Evolutionary conservation across 2,888 invertebrate genomes (phyloP).

Genomic region (Drosophila birchii): DNA sequence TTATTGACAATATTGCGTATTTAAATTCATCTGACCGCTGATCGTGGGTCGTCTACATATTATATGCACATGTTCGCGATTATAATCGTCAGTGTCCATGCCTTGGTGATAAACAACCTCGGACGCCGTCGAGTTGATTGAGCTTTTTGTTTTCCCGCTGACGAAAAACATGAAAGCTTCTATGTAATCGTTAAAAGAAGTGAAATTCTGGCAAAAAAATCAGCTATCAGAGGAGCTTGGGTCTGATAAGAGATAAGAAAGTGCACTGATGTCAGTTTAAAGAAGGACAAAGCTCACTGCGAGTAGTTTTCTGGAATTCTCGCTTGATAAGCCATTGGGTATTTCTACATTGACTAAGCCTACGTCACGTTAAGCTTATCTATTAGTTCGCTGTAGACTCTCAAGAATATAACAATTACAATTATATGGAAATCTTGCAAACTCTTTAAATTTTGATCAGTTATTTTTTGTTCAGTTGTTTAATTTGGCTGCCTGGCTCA

Average conservation of each 20-base stretch:
- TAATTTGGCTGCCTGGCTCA: too few relatives aligned
- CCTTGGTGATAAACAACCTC: slow-evolving; percentile 67
- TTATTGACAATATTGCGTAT: slow-evolving; percentile 68
- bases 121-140: slow-evolving; percentile 33
- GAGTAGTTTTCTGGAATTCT: slow-evolving; percentile 8
- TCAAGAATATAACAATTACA: background rate
- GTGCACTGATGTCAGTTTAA: slow-evolving; percentile 24
- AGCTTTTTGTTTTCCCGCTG: slow-evolving; percentile 39
- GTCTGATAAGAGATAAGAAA: slow-evolving; percentile 28
- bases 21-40: slow-evolving; percentile 60
- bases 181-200: slow-evolving; percentile 8
- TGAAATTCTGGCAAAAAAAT: background rate
- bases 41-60: slow-evolving; percentile 26
- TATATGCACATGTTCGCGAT: slow-evolving; percentile 22
- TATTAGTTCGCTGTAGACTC: background rate
- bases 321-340: background rate
- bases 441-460: background rate
- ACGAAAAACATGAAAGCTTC: slow-evolving; percentile 41
- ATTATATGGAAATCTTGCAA: background rate
- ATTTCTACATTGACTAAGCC: slow-evolving; percentile 1
- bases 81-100: slow-evolving; percentile 19
- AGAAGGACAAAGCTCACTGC: slow-evolving; percentile 1
- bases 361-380: background rate
- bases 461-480: too few relatives aligned
- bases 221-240: slow-evolving; percentile 6